Evolutionary conservation across 2,888 invertebrate genomes (phyloP), one percentile per base, ranked within the genome.

Genomic region (Hypsopygia costalis): DNA sequence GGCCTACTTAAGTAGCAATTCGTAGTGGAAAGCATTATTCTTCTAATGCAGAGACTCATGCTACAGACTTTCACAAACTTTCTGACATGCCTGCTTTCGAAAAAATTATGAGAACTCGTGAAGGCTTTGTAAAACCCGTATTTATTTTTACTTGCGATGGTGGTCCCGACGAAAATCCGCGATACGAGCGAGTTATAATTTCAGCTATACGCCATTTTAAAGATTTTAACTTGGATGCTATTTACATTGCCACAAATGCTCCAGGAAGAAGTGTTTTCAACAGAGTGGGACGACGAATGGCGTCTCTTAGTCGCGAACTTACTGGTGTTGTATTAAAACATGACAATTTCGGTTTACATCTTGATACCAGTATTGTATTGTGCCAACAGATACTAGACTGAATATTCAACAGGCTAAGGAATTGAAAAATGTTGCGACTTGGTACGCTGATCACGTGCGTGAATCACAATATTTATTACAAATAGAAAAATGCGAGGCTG

Each of bases 401-500:
- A 4, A 16, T 16, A 16, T 16, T 16, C 11, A 44, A 42, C 41
- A 38, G 37, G 40, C 46, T 40, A 46, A 38, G 28, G 16, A 3
- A 16, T 16, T 16, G 16, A 16, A 16, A 16, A 16, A 16, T 16
- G 16, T 3, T 16, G 16, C 16, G 16, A 16, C 16, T 16, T 16
- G 16, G 16, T 3, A 16, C 16, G 16, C 16, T 40, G 40, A 46
- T 43, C 50, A 44, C 37, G 43, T 49, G 11, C 47, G 46, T 33
- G 46, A 51, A 39, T 44, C 37, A 25, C 46, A 43, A 49, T 46
- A 47, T 39, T 47, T 50, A 34, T 34, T 46, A 31, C 46, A 48
- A 48, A 51, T 51, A 39, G 46, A 46, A 39, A 47, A 52, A 49
- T 47, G 50, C 34, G 44, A 44, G 21, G 36, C 34, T 36, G 35